Evolutionary conservation across 2,888 invertebrate species (phyloP).

Genomic region (Scaptomyza flava): DNA sequence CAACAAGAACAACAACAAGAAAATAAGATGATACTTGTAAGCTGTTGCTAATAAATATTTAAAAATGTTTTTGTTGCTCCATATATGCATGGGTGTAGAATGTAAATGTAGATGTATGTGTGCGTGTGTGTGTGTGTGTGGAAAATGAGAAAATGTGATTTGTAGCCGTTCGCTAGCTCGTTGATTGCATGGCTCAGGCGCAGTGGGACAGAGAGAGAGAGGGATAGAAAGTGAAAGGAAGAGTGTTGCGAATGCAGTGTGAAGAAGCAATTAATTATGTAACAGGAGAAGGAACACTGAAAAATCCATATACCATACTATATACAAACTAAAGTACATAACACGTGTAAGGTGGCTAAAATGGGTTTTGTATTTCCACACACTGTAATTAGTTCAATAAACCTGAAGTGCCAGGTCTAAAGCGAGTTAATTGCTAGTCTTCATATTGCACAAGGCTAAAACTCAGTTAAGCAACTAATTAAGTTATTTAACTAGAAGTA

Average conservation of each 20-base stretch:
- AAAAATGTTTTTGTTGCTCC: slow-evolving; percentile 63
- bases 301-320: background rate
- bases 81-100: background rate
- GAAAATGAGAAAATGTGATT: slow-evolving; percentile 68
- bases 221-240: background rate
- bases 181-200: slow-evolving; percentile 28
- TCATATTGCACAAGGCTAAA: background rate
- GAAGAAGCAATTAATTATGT: slow-evolving; percentile 57
- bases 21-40: slow-evolving; percentile 70
- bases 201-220: slow-evolving; percentile 18
- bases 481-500: background rate
- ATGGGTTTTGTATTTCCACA: slow-evolving; percentile 2
- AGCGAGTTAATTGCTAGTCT: background rate
- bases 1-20: slow-evolving; percentile 9
- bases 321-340: background rate
- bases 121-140: slow-evolving; percentile 14
- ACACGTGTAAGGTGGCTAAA: slow-evolving; percentile 1
- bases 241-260: slow-evolving; percentile 14
- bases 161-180: slow-evolving; percentile 31
- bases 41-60: slow-evolving; percentile 80
- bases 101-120: too few species aligned
- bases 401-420: background rate
- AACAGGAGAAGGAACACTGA: slow-evolving; percentile 32
- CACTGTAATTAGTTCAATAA: slow-evolving; percentile 13
- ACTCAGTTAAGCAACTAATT: background rate